A percentile compares a stretch with the other conserved stretches of the same genome.
These are phyloP conservation scores for Lutraria rhynchaena DNA, from an alignment of 1,140 invertebrate species.

Conservation along the genomic window DNA sequence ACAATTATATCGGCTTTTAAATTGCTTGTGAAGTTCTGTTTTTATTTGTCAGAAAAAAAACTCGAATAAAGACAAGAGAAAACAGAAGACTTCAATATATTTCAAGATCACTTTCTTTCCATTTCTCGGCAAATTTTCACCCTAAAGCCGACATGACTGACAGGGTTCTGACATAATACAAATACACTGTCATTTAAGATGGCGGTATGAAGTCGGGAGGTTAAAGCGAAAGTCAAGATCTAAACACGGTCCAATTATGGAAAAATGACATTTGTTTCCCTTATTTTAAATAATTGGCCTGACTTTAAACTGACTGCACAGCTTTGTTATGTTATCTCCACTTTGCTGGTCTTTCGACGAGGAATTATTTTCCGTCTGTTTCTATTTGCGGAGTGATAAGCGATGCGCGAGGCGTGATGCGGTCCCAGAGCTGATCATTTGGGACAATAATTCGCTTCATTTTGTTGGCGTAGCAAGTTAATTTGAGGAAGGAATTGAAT, in stretches of 20 bases:
- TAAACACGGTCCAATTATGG: conserved; percentile 46
- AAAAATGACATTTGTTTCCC: conserved; percentile 47
- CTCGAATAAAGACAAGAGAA: no score
- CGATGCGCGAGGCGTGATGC: conserved; percentile 44
- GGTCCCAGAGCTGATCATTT: conserved; percentile 46
- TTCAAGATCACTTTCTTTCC: no score
- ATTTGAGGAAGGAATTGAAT: conserved; percentile 61
- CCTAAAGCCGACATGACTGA: background rate
- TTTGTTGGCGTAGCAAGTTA: conserved; percentile 60
- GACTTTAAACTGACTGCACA: conserved; percentile 30
- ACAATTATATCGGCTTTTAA: no score
- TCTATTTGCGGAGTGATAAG: conserved; percentile 49
- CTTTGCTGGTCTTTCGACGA: background rate
- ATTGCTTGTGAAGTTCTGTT: no score
- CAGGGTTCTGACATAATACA: background rate
- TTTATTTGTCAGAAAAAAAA: no score
- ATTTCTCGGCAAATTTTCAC: no score
- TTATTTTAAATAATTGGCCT: conserved; percentile 47
- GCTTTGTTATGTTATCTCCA: conserved; percentile 45
- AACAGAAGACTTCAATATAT: no score
- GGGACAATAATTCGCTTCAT: conserved; percentile 57
- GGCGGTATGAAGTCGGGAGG: conserved; percentile 1
- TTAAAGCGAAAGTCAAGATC: conserved; percentile 34
- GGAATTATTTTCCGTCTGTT: conserved; percentile 47
- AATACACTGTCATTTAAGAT: conserved; percentile 8